phyloP scores from a whole-genome alignment of 2,113 vertebrate species.

The Dicerorhinus sumatrensis region DNA sequence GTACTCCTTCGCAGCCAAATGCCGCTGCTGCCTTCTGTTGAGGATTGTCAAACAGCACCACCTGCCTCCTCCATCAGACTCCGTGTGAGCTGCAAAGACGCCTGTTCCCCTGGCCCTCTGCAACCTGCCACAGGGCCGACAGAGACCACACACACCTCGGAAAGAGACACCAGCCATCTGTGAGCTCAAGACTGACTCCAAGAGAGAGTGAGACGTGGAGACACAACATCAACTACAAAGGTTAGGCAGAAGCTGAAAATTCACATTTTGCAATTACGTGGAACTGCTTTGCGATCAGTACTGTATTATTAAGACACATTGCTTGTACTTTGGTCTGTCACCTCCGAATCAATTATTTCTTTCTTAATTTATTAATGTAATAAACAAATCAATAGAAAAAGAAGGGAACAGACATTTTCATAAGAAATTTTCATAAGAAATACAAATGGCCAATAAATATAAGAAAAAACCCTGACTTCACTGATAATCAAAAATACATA shows the following conservation, averaged over 20 bases:
- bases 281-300: not conserved
- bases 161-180: conserved; percentile 32
- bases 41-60: conserved; percentile 67
- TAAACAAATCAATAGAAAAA: conserved; percentile 7
- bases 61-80: conserved; percentile 72
- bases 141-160: not conserved
- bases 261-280: not conserved
- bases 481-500: conserved; percentile 49
- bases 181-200: not conserved
- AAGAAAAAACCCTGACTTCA: not conserved
- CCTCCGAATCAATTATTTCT: not conserved
- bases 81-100: conserved; percentile 10
- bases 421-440: not conserved
- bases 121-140: not conserved
- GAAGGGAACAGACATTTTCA: not conserved
- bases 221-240: not conserved
- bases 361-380: not conserved
- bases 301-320: not conserved
- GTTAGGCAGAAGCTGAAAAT: not conserved
- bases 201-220: not conserved
- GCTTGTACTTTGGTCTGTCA: not conserved
- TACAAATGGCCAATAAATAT: not conserved
- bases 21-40: not conserved
- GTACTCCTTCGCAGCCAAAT: not conserved
- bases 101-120: not conserved